A percentile compares a stretch with the other conserved stretches of the same genome.
phyloP scores from a whole-genome alignment of 1,140 invertebrate genomes.

The Dendrolimus punctatus region DNA sequence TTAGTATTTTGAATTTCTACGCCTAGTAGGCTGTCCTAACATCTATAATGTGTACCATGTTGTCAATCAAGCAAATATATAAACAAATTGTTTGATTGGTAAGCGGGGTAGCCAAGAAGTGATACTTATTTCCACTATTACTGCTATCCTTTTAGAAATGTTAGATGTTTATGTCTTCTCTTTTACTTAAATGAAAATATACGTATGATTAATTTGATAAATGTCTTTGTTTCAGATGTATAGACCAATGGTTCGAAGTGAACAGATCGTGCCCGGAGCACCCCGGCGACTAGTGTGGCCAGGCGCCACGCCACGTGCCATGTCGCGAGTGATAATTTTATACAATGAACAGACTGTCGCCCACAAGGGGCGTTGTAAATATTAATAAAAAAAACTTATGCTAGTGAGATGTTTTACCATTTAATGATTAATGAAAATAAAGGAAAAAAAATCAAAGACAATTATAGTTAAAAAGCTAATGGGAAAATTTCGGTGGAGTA shows the following conservation, averaged over 20 bases:
- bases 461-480: slow-evolving; percentile 33
- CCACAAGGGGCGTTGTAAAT: slow-evolving; percentile 54
- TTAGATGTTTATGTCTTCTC: too few species aligned
- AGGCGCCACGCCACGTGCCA: slow-evolving; percentile 28
- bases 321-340: slow-evolving; percentile 59
- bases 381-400: slow-evolving; percentile 32
- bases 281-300: slow-evolving; percentile 86
- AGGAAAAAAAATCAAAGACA: slow-evolving; percentile 47
- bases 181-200: too few species aligned
- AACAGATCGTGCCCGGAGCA: slow-evolving; percentile 97
- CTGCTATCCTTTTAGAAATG: too few species aligned
- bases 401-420: slow-evolving; percentile 67
- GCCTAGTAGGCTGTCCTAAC: too few species aligned
- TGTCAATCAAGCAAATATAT: too few species aligned
- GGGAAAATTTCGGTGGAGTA: slow-evolving; percentile 42
- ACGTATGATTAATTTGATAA: neutral
- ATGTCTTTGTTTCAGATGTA: slow-evolving; percentile 80
- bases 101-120: too few species aligned
- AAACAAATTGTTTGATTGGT: too few species aligned
- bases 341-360: slow-evolving; percentile 55
- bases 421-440: slow-evolving; percentile 41
- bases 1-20: too few species aligned
- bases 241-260: slow-evolving; percentile 98
- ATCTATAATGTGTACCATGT: too few species aligned
- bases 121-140: too few species aligned